Base-by-base conservation (phyloP, 2,888 invertebrate genomes). In the Orchestes rusci region DNA sequence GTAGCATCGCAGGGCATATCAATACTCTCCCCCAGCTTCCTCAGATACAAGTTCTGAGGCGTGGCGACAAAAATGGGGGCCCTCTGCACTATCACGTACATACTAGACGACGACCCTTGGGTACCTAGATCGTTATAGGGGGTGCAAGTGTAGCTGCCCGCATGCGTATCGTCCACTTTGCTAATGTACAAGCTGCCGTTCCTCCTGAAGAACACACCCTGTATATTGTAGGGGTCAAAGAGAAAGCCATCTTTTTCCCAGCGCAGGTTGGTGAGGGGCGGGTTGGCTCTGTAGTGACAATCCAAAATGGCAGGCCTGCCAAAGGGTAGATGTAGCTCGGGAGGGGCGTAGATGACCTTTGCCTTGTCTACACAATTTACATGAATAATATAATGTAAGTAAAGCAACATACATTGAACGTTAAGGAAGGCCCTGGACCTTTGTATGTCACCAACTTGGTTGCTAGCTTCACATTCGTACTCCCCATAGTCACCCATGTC, bases 211-310 rank as follows among this genome's bases (percentile, higher is more conserved):
- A 85, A 87, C 0, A 91, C 89, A 13, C 89, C 90, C 52, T 79
- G 88, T 32, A 89, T 88, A 66, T 89, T 88, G 71, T 86, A 88
- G 1, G 91, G 89, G 64, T 92, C 90, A 66, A 87, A 92, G 1
- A 89, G 77, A 57, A 90, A 84, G 13, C 89, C 90, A 65, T 94
- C 91, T 67, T 93, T 93, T 65, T 90, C 90, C 94, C 95, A 95
- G 53, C 88, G 80, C 44, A 93, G 73, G 63, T 86, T 87, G 39
- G 86, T 86, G 54, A 93, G 72, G 5, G 92, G 88, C 12, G 94
- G 95, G 72, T 93, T 94, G 3, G 93, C 86, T 13, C 48, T 80
- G 63, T 90, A 90, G 67, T 91, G 89, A 66, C 95, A 95, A 69
- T 91, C 89, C 44, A 95, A 74, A 44, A 88, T 76, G 5, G 85